Base-by-base conservation (phyloP, 2,113 vertebrate species). In the Macroglossus sobrinus region DNA sequence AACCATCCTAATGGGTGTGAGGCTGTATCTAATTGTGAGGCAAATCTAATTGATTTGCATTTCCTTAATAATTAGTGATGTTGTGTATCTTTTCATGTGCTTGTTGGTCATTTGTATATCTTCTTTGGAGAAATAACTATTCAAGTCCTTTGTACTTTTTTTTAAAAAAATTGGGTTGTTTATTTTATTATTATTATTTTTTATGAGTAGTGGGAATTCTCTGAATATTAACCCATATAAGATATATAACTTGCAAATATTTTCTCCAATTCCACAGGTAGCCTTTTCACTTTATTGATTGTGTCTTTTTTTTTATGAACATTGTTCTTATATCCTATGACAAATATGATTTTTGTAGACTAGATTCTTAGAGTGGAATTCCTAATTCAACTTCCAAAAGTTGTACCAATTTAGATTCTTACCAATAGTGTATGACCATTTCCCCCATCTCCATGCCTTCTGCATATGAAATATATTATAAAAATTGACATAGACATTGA, bases 61-160 rank as follows among this genome's bases (percentile, higher is more conserved):
- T 55, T 81, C 9, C n/a, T 69, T 69, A 79, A 30, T 79, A 30
- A 68, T 79, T 40, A 66, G 7, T 96, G 18, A 35, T 72, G 28
- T 21, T 72, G 74, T 40, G 4, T 30, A 91, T 61, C 30, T 95
- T 43, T 82, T 86, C 33, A 72, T 43, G 24, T 66, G 28, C 15
- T n/a, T 64, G 16, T 84, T 71, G 59, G 24, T 22, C n/a, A 82
- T 75, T 89, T 95, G 15, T 59, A 14, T 69, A 75, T 57, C 15
- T 96, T 72, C 24, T 78, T 95, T 95, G 50, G 33, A 50, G 72
- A 82, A 95, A 92, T 33, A 26, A 82, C 33, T 96, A 3, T 89
- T 95, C 61, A 93, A 14, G 18, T 43, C 66, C 13, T 84, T 89
- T 93, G 30, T 45, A 35, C 16, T 64, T 64, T 95, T 95, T 69